Percentiles rank a stretch among this genome's conserved stretches.
phyloP scores from a whole-genome alignment of 2,797 vertebrate genomes.

The Lophura swinhoii region DNA sequence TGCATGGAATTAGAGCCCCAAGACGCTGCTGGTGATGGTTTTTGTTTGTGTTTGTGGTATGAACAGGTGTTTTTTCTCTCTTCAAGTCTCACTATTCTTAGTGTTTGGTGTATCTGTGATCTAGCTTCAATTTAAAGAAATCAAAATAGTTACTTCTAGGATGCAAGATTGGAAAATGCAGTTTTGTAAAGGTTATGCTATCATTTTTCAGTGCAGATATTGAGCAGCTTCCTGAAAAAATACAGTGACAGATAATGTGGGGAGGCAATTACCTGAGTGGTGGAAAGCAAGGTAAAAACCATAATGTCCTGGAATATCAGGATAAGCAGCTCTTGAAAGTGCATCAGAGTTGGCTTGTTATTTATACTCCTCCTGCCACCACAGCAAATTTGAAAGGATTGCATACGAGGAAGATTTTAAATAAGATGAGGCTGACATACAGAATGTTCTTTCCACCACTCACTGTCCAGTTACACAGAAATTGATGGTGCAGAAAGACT shows the following conservation, averaged over 20 bases:
- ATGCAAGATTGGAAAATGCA: neutral
- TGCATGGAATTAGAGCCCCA: neutral
- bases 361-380: neutral
- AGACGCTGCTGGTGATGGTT: neutral
- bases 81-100: neutral
- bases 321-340: neutral
- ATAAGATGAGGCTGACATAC: neutral
- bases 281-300: neutral
- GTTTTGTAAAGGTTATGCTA: neutral
- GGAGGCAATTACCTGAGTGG: neutral
- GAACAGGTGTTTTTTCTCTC: neutral
- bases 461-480: constrained; percentile 57
- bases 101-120: neutral
- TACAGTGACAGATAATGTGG: neutral
- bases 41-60: neutral
- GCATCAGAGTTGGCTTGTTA: neutral
- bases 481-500: constrained; percentile 18
- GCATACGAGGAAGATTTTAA: constrained; percentile 21
- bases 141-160: neutral
- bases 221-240: neutral
- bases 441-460: constrained; percentile 20
- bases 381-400: neutral
- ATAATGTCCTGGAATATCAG: neutral
- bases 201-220: neutral
- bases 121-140: neutral